phyloP scores from a whole-genome alignment of 2,888 invertebrate genomes.

The Pyrochroa serraticornis region DNA sequence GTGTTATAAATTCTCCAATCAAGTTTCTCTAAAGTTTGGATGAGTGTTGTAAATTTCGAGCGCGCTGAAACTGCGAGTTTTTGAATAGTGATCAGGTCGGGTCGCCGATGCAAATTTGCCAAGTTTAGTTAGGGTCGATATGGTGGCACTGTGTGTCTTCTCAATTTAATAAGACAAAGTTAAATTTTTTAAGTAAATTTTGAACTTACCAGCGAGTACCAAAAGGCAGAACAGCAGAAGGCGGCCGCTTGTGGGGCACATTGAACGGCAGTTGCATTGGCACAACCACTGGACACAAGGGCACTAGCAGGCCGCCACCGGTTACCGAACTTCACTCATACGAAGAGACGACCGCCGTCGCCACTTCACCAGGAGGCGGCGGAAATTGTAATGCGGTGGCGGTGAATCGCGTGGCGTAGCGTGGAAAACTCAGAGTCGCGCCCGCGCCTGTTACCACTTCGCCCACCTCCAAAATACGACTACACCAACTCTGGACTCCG shows the following conservation, averaged over 20 bases:
- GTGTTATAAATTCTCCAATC: too few relatives aligned
- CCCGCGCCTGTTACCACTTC: conserved; percentile 42
- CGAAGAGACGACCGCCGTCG: conserved; percentile 26
- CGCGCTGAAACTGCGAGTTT: conserved; percentile 19
- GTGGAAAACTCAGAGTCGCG: conserved; percentile 41
- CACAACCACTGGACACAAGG: conserved; percentile 38
- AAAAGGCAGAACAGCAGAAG: conserved; percentile 46
- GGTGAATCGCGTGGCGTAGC: conserved; percentile 47
- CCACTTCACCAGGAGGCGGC: conserved; percentile 45
- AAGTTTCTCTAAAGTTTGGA: too few relatives aligned
- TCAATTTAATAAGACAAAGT: background rate
- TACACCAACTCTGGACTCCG: conserved; percentile 25
- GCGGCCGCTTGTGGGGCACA: conserved; percentile 44
- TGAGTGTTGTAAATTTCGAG: conserved; percentile 4
- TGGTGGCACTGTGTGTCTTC: background rate
- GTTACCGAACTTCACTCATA: conserved; percentile 28
- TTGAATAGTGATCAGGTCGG: conserved; percentile 16
- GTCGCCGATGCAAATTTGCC: background rate
- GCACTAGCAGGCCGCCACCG: conserved; percentile 28
- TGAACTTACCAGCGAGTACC: conserved; percentile 48
- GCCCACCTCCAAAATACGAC: conserved; percentile 7
- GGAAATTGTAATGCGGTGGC: conserved; percentile 53
- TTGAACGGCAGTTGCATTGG: conserved; percentile 46
- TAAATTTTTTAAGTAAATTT: conserved; percentile 2
- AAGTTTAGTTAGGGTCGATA: too few relatives aligned